A percentile compares a stretch with the other conserved stretches of the same genome.
These are phyloP conservation scores for Paradoxurus hermaphroditus DNA, from an alignment of 2,113 vertebrate genomes.

Conservation along the genomic window DNA sequence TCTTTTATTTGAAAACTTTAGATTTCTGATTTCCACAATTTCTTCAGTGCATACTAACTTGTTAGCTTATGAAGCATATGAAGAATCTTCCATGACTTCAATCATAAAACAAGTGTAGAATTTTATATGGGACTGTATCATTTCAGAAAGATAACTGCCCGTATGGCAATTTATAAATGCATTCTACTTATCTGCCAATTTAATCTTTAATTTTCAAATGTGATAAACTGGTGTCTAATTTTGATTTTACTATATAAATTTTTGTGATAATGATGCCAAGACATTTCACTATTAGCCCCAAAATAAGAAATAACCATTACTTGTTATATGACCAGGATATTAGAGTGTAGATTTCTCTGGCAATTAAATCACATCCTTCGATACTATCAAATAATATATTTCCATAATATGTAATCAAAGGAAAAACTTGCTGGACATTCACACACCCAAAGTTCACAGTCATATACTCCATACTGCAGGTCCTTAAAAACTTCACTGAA, in stretches of 20 bases:
- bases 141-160: not conserved
- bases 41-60: not conserved
- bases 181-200: not conserved
- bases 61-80: not conserved
- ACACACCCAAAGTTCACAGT: not conserved
- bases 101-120: not conserved
- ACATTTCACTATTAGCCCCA: not conserved
- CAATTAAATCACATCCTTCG: constrained; percentile 13
- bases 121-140: not conserved
- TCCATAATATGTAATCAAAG: not conserved
- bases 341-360: not conserved
- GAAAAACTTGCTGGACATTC: not conserved
- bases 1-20: constrained; percentile 3
- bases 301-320: not conserved
- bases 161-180: not conserved
- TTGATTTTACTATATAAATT: not conserved
- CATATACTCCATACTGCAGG: not conserved
- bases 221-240: not conserved
- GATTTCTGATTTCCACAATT: not conserved
- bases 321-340: not conserved
- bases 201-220: not conserved
- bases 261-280: not conserved
- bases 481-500: not conserved
- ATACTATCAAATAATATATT: not conserved
- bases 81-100: not conserved